A percentile compares a stretch with the other conserved stretches of the same genome.
phyloP scores from a whole-genome alignment of 2,888 invertebrate species.

The Ichneumoninae sp. region DNA sequence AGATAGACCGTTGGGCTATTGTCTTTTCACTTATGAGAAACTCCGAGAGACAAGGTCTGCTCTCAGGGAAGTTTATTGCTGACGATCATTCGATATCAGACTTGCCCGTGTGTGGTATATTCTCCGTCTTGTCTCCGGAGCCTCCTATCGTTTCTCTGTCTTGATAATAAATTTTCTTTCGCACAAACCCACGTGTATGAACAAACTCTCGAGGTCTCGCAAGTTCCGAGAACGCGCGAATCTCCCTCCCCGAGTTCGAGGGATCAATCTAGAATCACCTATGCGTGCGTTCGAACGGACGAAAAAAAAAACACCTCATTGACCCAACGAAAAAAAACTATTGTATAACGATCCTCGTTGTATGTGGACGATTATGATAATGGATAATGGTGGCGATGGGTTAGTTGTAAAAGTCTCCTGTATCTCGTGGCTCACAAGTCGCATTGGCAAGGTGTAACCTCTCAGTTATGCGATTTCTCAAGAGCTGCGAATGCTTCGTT shows the following conservation, averaged over 20 bases:
- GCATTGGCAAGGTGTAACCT: conserved; percentile 71
- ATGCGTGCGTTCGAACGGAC: background rate
- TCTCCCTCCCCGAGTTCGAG: background rate
- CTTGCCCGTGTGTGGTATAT: conserved; percentile 9
- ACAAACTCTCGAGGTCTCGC: conserved; percentile 45
- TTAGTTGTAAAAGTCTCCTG: conserved; percentile 61
- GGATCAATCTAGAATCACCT: background rate
- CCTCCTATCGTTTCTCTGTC: background rate
- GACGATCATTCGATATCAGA: conserved; percentile 66
- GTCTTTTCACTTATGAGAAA: conserved; percentile 64
- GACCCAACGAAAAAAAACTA: conserved; percentile 34
- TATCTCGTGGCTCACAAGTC: conserved; percentile 53
- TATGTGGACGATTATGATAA: conserved; percentile 65
- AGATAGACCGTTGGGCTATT: conserved; percentile 65
- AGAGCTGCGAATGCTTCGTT: conserved; percentile 60
- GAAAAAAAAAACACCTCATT: background rate
- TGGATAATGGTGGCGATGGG: conserved; percentile 57
- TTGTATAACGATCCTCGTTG: conserved; percentile 62
- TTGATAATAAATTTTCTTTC: conserved; percentile 54
- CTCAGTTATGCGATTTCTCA: conserved; percentile 76
- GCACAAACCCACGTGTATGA: conserved; percentile 38
- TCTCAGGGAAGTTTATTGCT: conserved; percentile 68
- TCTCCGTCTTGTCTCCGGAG: background rate
- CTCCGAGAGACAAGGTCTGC: conserved; percentile 64
- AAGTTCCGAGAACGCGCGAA: background rate